Evolutionary conservation across 2,113 vertebrate genomes (phyloP), one percentile per base, ranked within the genome.

Genomic region (Hemiscyllium ocellatum): DNA sequence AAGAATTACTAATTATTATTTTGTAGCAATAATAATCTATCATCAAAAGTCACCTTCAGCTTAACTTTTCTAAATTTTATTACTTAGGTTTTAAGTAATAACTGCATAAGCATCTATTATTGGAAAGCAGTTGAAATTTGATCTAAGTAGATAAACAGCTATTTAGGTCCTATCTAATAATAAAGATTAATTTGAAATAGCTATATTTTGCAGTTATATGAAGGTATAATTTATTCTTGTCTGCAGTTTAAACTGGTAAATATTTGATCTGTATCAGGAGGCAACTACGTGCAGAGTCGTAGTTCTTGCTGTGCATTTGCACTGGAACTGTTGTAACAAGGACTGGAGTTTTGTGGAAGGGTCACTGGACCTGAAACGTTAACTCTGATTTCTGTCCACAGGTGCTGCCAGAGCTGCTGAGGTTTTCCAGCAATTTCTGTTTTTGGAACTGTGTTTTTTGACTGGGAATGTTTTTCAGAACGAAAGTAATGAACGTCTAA

Each of bases 1-100:
- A 95, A 47, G 68, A 72, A 95, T 47, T 95, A 24, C 94, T 72
- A 70, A 72, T 68, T 50, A 13, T 95, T 95, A 42, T 95, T 72
- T 70, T 95, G 69, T 95, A 95, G 94, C 94, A 95, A 95, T 95
- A 95, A 95, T 95, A 76, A 95, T 47, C 68, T 52, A 72, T 72
- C 50, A 20, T 70, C 24, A 68, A 50, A 47, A 90, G 12, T 94
- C 10, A 4, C 76, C 94, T 95, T 95, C n/a, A 24, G 94, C 52
- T 95, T 52, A 70, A 90, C 56, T 52, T 72, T 76, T 76, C 42
- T 52, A 47, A 22, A 50, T 33, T 47, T 93, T 95, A 26, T 29
- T 20, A 69, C 50, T 72, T 50, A 52, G 47, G 72, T 12, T 50
- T 76, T 5, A 70, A 42, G 12, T 94, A 26, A 68, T 94, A 95